phyloP scores from a whole-genome alignment of 2,113 vertebrate species.

The Gobiocypris rarus region DNA sequence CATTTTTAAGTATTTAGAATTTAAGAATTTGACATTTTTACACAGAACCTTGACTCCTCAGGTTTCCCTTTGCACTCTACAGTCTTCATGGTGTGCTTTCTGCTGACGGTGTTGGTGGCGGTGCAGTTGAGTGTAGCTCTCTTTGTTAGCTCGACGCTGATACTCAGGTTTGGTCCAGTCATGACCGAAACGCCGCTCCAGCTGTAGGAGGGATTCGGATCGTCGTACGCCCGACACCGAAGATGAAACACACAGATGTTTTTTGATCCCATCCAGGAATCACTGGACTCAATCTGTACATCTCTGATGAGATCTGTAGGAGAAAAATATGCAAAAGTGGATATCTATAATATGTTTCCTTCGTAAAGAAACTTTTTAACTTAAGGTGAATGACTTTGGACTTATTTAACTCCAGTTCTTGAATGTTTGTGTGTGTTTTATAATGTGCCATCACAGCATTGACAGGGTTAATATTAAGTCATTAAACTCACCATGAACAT shows the following conservation, averaged over 20 bases:
- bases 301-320: slow-evolving; percentile 49
- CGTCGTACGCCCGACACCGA: slow-evolving; percentile 30
- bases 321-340: not conserved
- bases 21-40: not conserved
- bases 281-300: not conserved
- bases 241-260: slow-evolving; percentile 49
- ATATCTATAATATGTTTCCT: not conserved
- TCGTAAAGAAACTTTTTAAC: not conserved
- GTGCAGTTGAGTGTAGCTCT: slow-evolving; percentile 54
- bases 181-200: slow-evolving; percentile 49
- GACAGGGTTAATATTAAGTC: not conserved
- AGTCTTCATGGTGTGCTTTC: accelerated
- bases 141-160: not conserved
- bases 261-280: accelerated
- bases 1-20: not conserved
- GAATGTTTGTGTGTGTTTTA: too few species aligned
- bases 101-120: not conserved
- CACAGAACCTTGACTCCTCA: not conserved
- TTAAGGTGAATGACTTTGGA: accelerated
- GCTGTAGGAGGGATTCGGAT: slow-evolving; percentile 18
- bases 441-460: not conserved
- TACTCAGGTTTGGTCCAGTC: not conserved
- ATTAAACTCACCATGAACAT: slow-evolving; percentile 60
- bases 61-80: slow-evolving; percentile 35
- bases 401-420: not conserved